Base-by-base conservation (phyloP, 2,888 invertebrate genomes). In the Desoria tigrina region DNA sequence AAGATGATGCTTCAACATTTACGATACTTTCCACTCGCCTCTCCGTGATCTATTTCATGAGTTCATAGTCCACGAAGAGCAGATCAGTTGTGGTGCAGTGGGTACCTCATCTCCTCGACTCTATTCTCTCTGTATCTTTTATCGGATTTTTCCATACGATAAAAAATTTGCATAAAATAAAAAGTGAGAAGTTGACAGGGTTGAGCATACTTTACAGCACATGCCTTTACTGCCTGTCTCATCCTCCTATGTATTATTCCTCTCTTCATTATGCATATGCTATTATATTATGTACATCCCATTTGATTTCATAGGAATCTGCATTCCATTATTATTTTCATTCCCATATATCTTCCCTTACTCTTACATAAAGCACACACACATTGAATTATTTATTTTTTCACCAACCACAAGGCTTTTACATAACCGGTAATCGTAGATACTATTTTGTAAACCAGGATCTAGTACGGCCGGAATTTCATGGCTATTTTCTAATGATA, bases 361-460 rank as follows among this genome's bases (percentile, higher is more conserved):
- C 16, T 39, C 39, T 45, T 45, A 45, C 45, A 45, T 45, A 45
- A 45, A 45, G 45, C 45, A 45, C 45, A 45, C 45, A 45, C 21
- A 45, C 45, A 45, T 14, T 26, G 23, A 51, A 24, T 51, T 51
- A 49, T 21, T 24, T 51, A 51, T 21, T 51, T 51, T 51, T 51
- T 24, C 23, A 24, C 58, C 53, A 42, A 53, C 50, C 53, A 54
- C 24, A 23, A 59, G n/a, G 53, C 42, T 64, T 64, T 64, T 53
- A 58, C 58, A 58, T 64, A 64, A 64, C 64, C 64, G 64, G 63
- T 63, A 37, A 64, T 59, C 58, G 59, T 54, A n/a, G n/a, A 54
- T 64, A 26, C 24, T 16, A 51, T 51, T 62, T 45, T 56, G 45
- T 53, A 50, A 64, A 64, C 58, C 64, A 64, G 64, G 64, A 64